Evolutionary conservation across 2,113 vertebrate species (phyloP).

Genomic region (Ictalurus furcatus): DNA sequence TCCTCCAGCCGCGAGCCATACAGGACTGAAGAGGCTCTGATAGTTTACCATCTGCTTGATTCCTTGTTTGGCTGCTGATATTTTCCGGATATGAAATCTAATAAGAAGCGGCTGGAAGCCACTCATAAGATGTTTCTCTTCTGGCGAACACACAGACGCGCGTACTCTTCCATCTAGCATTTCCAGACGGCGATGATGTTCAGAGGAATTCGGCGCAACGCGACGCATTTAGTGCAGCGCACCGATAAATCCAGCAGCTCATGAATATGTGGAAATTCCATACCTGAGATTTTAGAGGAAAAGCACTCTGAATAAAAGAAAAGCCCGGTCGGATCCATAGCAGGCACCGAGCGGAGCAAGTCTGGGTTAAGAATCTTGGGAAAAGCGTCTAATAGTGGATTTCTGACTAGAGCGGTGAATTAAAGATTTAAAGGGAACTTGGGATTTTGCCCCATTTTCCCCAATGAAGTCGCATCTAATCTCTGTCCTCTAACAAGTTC

Average conservation of each 20-base stretch:
- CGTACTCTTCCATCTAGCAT: neutral
- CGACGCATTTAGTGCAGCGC: neutral
- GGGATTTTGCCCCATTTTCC: neutral
- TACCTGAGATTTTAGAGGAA: conserved; percentile 18
- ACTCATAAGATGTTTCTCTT: conserved; percentile 36
- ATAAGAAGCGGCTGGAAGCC: conserved; percentile 32
- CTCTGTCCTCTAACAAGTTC: neutral
- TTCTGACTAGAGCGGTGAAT: neutral
- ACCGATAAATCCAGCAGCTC: conserved; percentile 48
- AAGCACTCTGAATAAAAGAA: neutral
- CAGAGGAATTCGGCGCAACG: conserved; percentile 26
- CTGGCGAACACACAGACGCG: conserved; percentile 20
- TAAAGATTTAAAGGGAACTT: too few species aligned
- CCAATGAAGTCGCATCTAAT: neutral
- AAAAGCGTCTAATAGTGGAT: neutral
- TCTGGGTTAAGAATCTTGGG: neutral
- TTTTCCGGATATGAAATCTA: conserved; percentile 44
- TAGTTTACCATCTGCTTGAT: conserved; percentile 27
- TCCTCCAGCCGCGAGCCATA: neutral
- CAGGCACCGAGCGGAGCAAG: neutral
- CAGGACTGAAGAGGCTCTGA: neutral
- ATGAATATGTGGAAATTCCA: conserved; percentile 50
- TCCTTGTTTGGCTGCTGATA: conserved; percentile 32
- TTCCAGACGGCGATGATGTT: conserved; percentile 31
- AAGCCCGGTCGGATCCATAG: too few species aligned